Evolutionary conservation across 2,888 invertebrate genomes (phyloP).

Genomic region (Pecten maximus): DNA sequence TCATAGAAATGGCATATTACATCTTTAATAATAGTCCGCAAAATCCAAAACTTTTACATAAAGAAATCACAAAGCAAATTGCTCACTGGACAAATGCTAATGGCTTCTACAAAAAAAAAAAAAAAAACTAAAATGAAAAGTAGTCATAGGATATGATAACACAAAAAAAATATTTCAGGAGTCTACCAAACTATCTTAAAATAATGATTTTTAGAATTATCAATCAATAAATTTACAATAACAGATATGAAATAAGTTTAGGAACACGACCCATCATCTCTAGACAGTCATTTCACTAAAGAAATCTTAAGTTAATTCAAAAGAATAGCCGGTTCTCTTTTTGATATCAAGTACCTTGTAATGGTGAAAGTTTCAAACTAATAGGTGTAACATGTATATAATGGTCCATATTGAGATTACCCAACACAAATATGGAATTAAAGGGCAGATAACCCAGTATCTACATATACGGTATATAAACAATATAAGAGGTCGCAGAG

Average conservation of each 20-base stretch:
- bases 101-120: not conserved
- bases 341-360: not conserved
- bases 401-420: not conserved
- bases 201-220: not conserved
- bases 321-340: not conserved
- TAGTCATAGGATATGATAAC: not conserved
- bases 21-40: not conserved
- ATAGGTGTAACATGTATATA: not conserved
- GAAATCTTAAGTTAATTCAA: too few relatives aligned
- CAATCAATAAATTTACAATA: not conserved
- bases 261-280: not conserved
- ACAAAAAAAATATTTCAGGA: not conserved
- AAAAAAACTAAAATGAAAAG: not conserved
- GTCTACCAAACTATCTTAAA: not conserved
- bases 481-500: not conserved
- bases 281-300: not conserved
- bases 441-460: not conserved
- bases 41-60: conserved; percentile 11
- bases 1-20: not conserved
- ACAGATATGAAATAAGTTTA: not conserved
- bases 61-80: not conserved
- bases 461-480: not conserved
- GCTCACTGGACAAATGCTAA: not conserved
- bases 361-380: not conserved
- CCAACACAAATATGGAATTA: not conserved